Base-by-base conservation (phyloP, 2,888 invertebrate species). In the Cryptus viduatorius region DNA sequence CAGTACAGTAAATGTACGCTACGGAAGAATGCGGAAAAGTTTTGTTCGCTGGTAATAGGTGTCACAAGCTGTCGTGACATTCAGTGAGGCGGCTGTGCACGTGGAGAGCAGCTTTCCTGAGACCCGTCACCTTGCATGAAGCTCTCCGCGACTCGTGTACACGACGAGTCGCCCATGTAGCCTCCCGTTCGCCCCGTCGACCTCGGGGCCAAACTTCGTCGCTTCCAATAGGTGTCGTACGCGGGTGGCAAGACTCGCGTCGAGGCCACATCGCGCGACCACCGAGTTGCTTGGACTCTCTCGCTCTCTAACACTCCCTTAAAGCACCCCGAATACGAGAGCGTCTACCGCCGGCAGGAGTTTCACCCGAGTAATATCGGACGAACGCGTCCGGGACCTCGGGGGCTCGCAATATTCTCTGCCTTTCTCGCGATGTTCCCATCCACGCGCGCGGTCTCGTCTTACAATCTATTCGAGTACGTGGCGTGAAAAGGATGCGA, bases 91-190 rank as follows among this genome's bases (percentile, higher is more conserved):
- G 29, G 79, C 29, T 48, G 24, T 7, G 31, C 24, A n/a, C 48
- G 71, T 69, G 19, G 56, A 46, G 37, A 29, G 44, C 48, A 46
- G 86, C 83, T 87, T 87, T 79, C 76, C 29, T 61, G 59, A 42
- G 77, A 81, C 79, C 83, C 82, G 85, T 86, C 84, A 75, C 72
- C 78, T 83, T 82, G 85, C 87, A 86, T 56, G 61, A 83, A 75
- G 71, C 80, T 67, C 64, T 75, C 67, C 78, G 72, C 65, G 59
- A 48, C 31, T 48, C 46, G 73, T 68, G 61, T 79, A 61, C 68
- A 50, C 46, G 79, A 56, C 79, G 79, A 87, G 87, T 67, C 59
- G 59, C 14, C 69, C 67, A 50, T 83, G 79, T 71, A 77, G 42
- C 67, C 67, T 24, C 67, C 67, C 42, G 48, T 31, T 61, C 53